A percentile compares a stretch with the other conserved stretches of the same genome.
Evolutionary conservation across 2,797 vertebrate species (phyloP).

Genomic region (Melopsittacus undulatus): DNA sequence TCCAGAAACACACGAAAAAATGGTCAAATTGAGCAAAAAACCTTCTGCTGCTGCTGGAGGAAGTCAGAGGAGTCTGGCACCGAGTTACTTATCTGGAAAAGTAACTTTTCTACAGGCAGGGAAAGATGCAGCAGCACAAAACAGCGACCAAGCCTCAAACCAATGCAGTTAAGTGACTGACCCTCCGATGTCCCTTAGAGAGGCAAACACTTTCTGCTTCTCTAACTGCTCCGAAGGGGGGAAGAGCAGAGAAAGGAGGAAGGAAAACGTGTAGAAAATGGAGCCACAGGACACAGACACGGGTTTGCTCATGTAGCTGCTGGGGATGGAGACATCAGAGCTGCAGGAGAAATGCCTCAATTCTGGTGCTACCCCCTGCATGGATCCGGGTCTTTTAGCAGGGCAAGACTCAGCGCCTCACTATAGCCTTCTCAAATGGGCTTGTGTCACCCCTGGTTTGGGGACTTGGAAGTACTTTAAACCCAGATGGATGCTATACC

Average conservation of each 20-base stretch:
- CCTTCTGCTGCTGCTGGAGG: rapidly evolving
- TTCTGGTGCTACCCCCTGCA: neutral
- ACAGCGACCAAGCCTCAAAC: neutral
- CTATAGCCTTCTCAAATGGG: rapidly evolving
- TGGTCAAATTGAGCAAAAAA: neutral
- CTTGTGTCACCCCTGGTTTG: neutral
- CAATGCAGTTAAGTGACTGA: neutral
- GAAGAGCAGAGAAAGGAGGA: neutral
- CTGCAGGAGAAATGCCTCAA: neutral
- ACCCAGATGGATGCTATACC: neutral
- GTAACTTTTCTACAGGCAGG: neutral
- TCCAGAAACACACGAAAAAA: neutral
- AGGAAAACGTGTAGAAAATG: neutral
- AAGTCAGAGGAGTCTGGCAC: neutral
- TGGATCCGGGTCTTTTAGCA: rapidly evolving
- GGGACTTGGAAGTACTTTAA: neutral
- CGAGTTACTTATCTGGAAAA: neutral
- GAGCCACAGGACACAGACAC: rapidly evolving
- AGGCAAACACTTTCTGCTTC: neutral
- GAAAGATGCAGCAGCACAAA: neutral
- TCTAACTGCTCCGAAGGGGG: neutral
- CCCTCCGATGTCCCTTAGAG: neutral
- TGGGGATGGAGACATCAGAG: neutral
- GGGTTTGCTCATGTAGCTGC: neutral
- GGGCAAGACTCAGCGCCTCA: neutral